Evolutionary conservation across 2,797 vertebrate genomes (phyloP), one percentile per base, ranked within the genome.

Genomic region (Tenualosa ilisha): DNA sequence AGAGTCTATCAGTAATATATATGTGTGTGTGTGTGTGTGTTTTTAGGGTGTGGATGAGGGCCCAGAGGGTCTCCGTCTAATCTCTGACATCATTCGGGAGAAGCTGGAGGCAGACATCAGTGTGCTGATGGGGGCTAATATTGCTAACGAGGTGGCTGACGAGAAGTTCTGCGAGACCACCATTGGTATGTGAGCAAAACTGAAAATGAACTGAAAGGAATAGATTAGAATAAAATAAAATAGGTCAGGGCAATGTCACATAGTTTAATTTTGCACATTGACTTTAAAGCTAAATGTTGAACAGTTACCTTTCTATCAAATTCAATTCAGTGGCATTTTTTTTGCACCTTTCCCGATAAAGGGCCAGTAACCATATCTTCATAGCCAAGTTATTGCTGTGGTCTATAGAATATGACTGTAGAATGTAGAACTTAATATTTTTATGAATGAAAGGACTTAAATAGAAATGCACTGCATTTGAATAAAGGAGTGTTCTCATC

Each of bases 121-220:
- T 0, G 97, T 98, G 84, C 95, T 98, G 26, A 98, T 98, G 97
- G 97, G 97, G 12, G 97, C 97, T 72, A 98, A 98, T 92, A 97
- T 98, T 53, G 97, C 97, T 85, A 97, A 81, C 22, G 97, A 98
- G 91, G 97, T 97, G 89, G 97, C 97, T 0, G 96, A 97, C 0
- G 96, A 97, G 92, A 96, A 97, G 92, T 98, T 98, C 93, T 98
- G 97, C 68, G 97, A 98, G 94, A 97, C 97, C 82, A 98, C 97
- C 81, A 96, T 98, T 0, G 97, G 96, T 97, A 88, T 85, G 92
- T 2, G 9, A 26, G 9, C 12, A 11, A 9, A 26, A 7, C 26
- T 65, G 24, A 65, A 59, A 59, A n/a, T 59, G 4, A 59, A 59
- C 15, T 56, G 54, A 56, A 3, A 56, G 54, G 15, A 56, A 22